Base-by-base conservation (phyloP, 2,113 vertebrate species). In the Chamaea fasciata region DNA sequence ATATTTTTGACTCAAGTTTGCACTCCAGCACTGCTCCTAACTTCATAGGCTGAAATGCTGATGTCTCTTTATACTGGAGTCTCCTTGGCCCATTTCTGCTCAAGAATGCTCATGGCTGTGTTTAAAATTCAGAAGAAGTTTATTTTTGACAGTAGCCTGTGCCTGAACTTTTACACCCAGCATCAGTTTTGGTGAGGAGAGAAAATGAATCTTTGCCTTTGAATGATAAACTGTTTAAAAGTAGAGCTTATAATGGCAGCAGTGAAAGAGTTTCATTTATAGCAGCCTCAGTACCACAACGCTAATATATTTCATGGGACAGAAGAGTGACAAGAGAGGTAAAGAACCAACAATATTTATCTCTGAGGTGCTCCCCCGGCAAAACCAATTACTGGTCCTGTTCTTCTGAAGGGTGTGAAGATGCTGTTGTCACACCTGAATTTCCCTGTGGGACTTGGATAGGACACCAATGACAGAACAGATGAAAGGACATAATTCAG, bases 301-400 rank as follows among this genome's bases (percentile, higher is more conserved):
- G 9, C 35, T 50, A 91, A 76, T 79, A 57, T 92, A 83, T 96
- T 92, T 94, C 73, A 92, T 30, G 52, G 89, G 56, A 57, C 87
- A 93, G 68, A 76, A 60, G 60, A 95, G 23, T 2, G 20, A 78
- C 10, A 53, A 73, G 62, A 84, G 33, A 63, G 41, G 69, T 35
- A 65, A 93, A 87, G 81, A 93, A 95, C 93, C 80, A 96, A 91
- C 78, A 64, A 60, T 81, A 92, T 98, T 96, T 95, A 81, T 96
- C 90, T 96, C 63, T 55, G 90, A 96, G 89, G 77, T 79, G 90
- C 80, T 96, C 70, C 76, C 60, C 52, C 80, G 94, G 82, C 79
- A 97, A 97, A 97, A 94, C 37, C 71, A 94, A 90, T 97, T 96
- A 92, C 87, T 87, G 63, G 73, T 91, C 63, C 81, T 94, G 87